Conservation (phyloP, 2,888 invertebrate genomes). For the Liopterus haemorrhoidalis region DNA sequence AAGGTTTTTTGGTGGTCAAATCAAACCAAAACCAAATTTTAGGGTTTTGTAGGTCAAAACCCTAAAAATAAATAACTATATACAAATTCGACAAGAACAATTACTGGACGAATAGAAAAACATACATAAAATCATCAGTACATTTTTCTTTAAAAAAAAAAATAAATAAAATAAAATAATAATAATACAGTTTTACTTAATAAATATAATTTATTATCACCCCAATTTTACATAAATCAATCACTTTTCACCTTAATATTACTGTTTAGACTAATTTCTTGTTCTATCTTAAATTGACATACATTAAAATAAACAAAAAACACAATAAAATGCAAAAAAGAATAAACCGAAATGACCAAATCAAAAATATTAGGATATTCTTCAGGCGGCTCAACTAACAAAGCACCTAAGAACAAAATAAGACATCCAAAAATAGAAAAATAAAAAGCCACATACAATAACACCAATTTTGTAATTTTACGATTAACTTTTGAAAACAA, state of each 20-base stretch:
- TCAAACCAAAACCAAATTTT: no score
- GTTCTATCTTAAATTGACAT: slow-evolving; percentile 54
- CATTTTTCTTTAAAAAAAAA: slow-evolving; percentile 7
- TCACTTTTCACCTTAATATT: slow-evolving; percentile 29
- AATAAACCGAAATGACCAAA: slow-evolving; percentile 72
- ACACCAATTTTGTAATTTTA: slow-evolving; percentile 14
- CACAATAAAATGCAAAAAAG: slow-evolving; percentile 72
- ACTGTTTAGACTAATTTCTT: slow-evolving; percentile 37
- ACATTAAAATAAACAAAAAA: slow-evolving; percentile 72
- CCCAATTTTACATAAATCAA: slow-evolving; percentile 18
- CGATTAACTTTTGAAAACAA: slow-evolving; percentile 36
- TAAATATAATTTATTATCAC: slow-evolving; percentile 4
- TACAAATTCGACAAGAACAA: slow-evolving; percentile 5
- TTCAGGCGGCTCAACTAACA: slow-evolving; percentile 60
- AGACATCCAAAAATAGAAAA: slow-evolving; percentile 60
- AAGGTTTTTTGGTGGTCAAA: no score
- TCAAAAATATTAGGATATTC: slow-evolving; percentile 78
- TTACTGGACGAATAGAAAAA: slow-evolving; percentile 10
- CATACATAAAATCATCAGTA: slow-evolving; percentile 21
- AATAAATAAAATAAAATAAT: slow-evolving; percentile 6
- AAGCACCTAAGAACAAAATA: slow-evolving; percentile 52
- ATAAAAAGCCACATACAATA: slow-evolving; percentile 35
- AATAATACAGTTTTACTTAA: slow-evolving; percentile 9
- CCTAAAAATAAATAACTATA: slow-evolving; percentile 20
- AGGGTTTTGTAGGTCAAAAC: no score